A percentile compares a stretch with the other conserved stretches of the same genome.
Conservation (phyloP, 1,140 invertebrate species). For the Capitella teleta region DNA sequence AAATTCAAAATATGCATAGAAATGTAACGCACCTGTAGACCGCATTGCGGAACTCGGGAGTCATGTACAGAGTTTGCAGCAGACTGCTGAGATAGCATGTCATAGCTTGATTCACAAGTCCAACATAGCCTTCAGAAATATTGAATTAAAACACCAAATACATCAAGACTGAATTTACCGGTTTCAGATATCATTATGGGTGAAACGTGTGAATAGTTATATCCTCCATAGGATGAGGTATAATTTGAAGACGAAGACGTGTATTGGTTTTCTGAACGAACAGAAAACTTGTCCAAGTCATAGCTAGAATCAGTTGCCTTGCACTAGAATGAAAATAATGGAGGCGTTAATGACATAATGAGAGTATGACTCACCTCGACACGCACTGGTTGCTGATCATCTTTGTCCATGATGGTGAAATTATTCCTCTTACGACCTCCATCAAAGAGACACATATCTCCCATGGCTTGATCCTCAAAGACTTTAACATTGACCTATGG, state of each 20-base stretch:
- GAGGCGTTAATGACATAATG: no score
- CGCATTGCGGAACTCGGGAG: slow-evolving; percentile 86
- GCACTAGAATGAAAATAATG: no score
- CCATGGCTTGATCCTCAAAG: slow-evolving; percentile 1
- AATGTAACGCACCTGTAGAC: slow-evolving; percentile 55
- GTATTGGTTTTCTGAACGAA: no score
- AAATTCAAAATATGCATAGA: not conserved
- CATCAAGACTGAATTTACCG: no score
- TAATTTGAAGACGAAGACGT: no score
- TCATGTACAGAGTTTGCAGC: slow-evolving; percentile 82
- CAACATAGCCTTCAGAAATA: slow-evolving; percentile 55
- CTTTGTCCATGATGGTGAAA: slow-evolving; percentile 27
- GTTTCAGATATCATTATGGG: no score
- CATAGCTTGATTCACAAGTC: slow-evolving; percentile 86
- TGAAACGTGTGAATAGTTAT: no score
- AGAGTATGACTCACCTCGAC: slow-evolving; percentile 11
- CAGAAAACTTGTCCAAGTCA: not conserved
- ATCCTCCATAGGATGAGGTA: no score
- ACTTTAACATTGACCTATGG: slow-evolving; percentile 4
- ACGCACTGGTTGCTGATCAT: slow-evolving; percentile 23
- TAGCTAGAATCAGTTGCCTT: not conserved
- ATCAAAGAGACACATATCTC: slow-evolving; percentile 3
- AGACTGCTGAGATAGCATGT: slow-evolving; percentile 87
- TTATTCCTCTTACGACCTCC: slow-evolving; percentile 20
- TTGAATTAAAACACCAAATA: no score